Evolutionary conservation across 2,888 invertebrate species (phyloP), one percentile per base, ranked within the genome.

Genomic region (Cerastis leucographa): DNA sequence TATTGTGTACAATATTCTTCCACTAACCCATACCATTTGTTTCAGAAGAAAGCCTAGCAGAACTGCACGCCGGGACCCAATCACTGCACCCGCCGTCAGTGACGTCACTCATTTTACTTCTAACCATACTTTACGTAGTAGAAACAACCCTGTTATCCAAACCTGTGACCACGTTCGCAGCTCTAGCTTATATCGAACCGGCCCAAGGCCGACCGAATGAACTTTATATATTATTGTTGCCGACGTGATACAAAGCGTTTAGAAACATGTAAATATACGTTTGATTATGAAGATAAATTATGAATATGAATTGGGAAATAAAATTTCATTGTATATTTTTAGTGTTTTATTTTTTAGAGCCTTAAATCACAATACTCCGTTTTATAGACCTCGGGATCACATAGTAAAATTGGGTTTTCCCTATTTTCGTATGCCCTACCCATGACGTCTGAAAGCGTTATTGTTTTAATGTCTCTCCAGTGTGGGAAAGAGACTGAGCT

Each of bases 11-110:
- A 35, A 35, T 35, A 71, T 80, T 54, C 64, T n/a, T 65, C 72
- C 42, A 83, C 85, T 94, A 92, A 93, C 84, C 76, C 89, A 72
- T 71, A 46, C 80, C 90, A 76, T 92, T 96, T 96, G 96, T 96
- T 96, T 77, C 96, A 96, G 95, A 94, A 96, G 96, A 97, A 95
- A 97, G 97, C 88, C 94, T 97, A 74, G 97, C 97, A 0, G 97
- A 97, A 80, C 94, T 97, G 3, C 97, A 97, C 88, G 96, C 96
- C 35, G 93, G 93, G 1, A 91, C 92, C 2, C 87, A 86, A 67
- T 88, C 92, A 4, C 88, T 91, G 14, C 92, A 92, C 22, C 92
- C 93, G 5, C 92, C 94, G n/a, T 88, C 93, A 46, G 86, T 89
- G 46, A 68, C 88, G 22, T 81, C 91, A 5, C 89, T 93, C 40